phyloP scores from a whole-genome alignment of 2,888 invertebrate genomes.

The Scaeva pyrastri region DNA sequence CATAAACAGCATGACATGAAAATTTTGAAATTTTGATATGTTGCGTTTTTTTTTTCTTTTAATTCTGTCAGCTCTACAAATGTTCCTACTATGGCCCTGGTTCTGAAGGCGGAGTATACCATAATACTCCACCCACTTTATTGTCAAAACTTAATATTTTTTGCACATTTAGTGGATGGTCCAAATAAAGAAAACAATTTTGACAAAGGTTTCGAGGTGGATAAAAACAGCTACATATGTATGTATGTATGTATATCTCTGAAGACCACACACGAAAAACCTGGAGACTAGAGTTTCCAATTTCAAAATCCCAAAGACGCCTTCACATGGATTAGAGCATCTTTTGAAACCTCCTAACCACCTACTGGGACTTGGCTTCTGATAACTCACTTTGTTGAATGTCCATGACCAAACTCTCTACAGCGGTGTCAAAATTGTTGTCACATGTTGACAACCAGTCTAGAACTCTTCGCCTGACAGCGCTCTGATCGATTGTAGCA shows the following conservation, averaged over 20 bases:
- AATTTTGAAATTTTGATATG: constrained; percentile 52
- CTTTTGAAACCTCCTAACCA: neutral
- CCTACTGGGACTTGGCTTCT: constrained; percentile 22
- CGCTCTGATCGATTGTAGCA: constrained; percentile 87
- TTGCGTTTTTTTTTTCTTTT: constrained; percentile 4
- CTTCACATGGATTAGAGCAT: constrained; percentile 2
- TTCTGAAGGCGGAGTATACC: constrained; percentile 46
- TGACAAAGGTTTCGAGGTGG: constrained; percentile 38
- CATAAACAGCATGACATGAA: constrained; percentile 48
- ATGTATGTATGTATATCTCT: no score
- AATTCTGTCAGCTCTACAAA: constrained; percentile 40
- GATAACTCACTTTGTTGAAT: constrained; percentile 61
- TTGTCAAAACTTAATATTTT: constrained; percentile 63
- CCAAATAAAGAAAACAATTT: constrained; percentile 68
- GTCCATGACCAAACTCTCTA: constrained; percentile 81
- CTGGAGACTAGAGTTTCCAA: constrained; percentile 54
- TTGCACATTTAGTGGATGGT: constrained; percentile 64
- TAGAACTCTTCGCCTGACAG: constrained; percentile 87
- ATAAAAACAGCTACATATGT: constrained; percentile 23
- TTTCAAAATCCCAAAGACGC: constrained; percentile 40
- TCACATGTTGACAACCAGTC: constrained; percentile 88
- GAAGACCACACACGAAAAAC: constrained; percentile 23
- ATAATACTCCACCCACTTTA: constrained; percentile 58
- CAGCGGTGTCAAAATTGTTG: constrained; percentile 81
- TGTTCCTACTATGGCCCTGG: constrained; percentile 61